These are phyloP conservation scores for Pteronotus mesoamericanus DNA, from an alignment of 2,797 vertebrate species.

Conservation along the genomic window DNA sequence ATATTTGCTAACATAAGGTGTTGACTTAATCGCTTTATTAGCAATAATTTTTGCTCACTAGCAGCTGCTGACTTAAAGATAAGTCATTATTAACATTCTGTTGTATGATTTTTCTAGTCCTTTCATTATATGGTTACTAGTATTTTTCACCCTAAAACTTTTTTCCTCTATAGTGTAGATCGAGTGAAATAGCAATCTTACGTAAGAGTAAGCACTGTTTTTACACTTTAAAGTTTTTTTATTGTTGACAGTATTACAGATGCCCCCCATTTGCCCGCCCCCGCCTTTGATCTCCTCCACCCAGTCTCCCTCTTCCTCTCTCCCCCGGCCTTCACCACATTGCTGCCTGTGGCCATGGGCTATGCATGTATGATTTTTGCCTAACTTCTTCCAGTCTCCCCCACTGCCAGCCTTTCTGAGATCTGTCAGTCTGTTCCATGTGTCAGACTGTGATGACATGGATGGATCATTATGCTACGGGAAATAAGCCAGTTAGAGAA, in stretches of 20 bases:
- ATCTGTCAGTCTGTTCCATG: neutral
- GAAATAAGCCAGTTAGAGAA: neutral
- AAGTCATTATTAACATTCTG: neutral
- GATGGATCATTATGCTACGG: neutral
- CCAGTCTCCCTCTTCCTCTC: too few relatives aligned
- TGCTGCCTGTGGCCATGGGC: neutral
- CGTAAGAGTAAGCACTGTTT: neutral
- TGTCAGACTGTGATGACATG: neutral
- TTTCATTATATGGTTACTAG: neutral
- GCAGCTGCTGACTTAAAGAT: neutral
- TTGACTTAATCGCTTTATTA: constrained; percentile 1
- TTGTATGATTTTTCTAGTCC: neutral
- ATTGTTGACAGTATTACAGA: neutral
- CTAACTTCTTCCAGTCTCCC: neutral
- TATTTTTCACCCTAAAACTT: neutral
- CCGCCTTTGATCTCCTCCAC: neutral
- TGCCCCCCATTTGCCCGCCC: neutral
- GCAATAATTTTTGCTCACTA: neutral
- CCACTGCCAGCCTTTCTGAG: neutral
- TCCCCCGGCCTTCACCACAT: neutral
- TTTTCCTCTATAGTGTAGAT: neutral
- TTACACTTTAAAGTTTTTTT: neutral
- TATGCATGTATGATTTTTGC: neutral
- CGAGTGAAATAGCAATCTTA: neutral
- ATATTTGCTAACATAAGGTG: neutral